Evolutionary conservation across 1,140 invertebrate species (phyloP).

Genomic region (Neodiprion pinetum): DNA sequence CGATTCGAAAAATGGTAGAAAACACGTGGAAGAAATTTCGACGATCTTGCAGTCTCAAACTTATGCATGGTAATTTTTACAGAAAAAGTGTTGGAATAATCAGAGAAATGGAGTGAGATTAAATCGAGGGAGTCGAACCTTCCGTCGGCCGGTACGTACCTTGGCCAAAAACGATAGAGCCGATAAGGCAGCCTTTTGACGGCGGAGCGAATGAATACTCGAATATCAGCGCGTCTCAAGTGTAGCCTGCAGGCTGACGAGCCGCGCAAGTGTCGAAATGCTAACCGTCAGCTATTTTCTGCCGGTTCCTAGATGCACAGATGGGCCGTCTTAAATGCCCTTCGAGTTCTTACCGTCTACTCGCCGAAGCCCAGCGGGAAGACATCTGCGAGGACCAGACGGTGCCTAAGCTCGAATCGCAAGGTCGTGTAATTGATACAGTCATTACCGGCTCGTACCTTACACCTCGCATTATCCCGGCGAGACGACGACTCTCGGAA

Average conservation of each 20-base stretch:
- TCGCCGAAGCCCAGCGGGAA: neutral
- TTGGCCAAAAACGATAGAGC: too few species aligned
- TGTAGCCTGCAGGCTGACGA: neutral
- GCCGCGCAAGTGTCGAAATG: neutral
- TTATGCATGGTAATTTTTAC: too few species aligned
- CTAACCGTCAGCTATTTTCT: neutral
- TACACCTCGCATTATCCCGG: neutral
- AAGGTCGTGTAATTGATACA: constrained; percentile 4
- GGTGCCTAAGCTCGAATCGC: neutral
- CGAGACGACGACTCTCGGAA: neutral
- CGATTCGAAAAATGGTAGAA: too few species aligned
- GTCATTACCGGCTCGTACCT: neutral
- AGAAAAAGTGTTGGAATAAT: too few species aligned
- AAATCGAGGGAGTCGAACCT: too few species aligned
- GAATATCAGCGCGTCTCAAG: neutral
- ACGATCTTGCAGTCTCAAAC: too few species aligned
- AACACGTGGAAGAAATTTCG: too few species aligned
- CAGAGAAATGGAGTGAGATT: too few species aligned
- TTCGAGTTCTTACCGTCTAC: neutral
- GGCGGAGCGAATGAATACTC: too few species aligned
- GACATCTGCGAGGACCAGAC: neutral
- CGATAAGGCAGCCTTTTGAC: neutral
- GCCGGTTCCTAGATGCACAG: neutral
- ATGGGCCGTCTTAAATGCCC: neutral
- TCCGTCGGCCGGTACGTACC: too few species aligned